Evolutionary conservation across 1,140 invertebrate species (phyloP).

Genomic region (Tetramorium simillimum): DNA sequence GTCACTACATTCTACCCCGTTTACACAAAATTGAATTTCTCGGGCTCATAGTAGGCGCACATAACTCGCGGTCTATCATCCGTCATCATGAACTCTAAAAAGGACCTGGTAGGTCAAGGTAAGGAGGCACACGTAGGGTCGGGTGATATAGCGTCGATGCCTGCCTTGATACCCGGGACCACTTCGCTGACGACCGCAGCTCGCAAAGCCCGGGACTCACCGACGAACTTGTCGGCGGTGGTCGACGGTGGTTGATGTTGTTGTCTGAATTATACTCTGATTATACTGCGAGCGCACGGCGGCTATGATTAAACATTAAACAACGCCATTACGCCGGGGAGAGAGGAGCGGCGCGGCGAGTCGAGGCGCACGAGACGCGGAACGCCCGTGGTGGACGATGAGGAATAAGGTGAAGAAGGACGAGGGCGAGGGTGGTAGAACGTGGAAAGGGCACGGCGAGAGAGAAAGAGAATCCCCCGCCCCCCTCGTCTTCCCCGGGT

Average conservation of each 20-base stretch:
- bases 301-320: slow-evolving; percentile 86
- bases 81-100: slow-evolving; percentile 7
- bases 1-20: not conserved
- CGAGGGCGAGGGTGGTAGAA: slow-evolving; percentile 25
- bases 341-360: slow-evolving; percentile 48
- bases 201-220: slow-evolving; percentile 66
- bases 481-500: slow-evolving; percentile 65
- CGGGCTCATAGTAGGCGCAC: not conserved
- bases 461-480: not conserved
- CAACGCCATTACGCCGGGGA: slow-evolving; percentile 82
- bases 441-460: slow-evolving; percentile 15
- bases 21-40: slow-evolving; percentile 21
- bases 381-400: slow-evolving; percentile 28
- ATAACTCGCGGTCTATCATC: slow-evolving; percentile 44
- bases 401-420: slow-evolving; percentile 18
- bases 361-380: slow-evolving; percentile 31
- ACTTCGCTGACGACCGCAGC: slow-evolving; percentile 72
- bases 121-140: slow-evolving; percentile 82
- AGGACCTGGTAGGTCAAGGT: slow-evolving; percentile 60
- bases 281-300: slow-evolving; percentile 81
- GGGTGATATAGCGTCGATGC: slow-evolving; percentile 38
- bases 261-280: slow-evolving; percentile 85
- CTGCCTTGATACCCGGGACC: slow-evolving; percentile 14
- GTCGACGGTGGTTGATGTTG: slow-evolving; percentile 79
- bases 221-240: slow-evolving; percentile 53